phyloP scores from a whole-genome alignment of 2,797 vertebrate genomes.

The Podarcis lilfordi region DNA sequence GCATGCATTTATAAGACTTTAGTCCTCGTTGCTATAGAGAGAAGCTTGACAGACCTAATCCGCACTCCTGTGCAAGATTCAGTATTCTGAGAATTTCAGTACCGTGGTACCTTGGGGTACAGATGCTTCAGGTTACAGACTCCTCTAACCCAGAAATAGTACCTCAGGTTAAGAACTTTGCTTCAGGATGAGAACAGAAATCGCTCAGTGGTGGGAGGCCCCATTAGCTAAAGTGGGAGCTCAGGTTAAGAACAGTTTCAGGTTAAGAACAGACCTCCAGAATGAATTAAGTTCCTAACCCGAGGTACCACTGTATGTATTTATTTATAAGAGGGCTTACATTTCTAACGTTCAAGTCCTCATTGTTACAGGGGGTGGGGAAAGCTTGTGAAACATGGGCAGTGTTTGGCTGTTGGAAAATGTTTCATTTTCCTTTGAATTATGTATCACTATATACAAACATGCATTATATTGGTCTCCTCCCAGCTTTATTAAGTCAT shows the following conservation, averaged over 20 bases:
- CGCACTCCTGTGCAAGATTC: not conserved
- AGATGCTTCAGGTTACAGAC: too few species aligned
- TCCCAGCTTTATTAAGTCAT: constrained; percentile 16
- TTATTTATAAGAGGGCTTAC: not conserved
- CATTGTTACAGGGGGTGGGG: too few species aligned
- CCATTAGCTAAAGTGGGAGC: too few species aligned
- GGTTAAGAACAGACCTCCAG: too few species aligned
- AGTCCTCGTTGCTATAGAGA: not conserved
- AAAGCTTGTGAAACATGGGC: too few species aligned
- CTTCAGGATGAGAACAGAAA: too few species aligned
- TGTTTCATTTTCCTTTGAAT: not conserved
- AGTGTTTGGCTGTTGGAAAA: not conserved
- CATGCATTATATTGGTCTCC: constrained; percentile 16
- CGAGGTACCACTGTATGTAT: not conserved
- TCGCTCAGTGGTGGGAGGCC: too few species aligned
- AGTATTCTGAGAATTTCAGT: not conserved
- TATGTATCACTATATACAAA: accelerated
- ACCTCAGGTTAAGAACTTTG: too few species aligned
- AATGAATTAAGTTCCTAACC: too few species aligned
- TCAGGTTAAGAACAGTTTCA: too few species aligned
- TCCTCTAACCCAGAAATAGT: too few species aligned
- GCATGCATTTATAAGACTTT: not conserved
- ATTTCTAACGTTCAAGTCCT: not conserved
- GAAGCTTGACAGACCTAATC: not conserved
- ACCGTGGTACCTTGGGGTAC: too few species aligned